Evolutionary conservation across 2,113 vertebrate species (phyloP).

Genomic region (pig (Sus scrofa)): T2T-Sscrofa CM000820.6:70557501-70558000

Average conservation of each 20-base stretch:
- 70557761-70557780: not conserved
- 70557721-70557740: slow-evolving; percentile 26
- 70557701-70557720: not conserved
- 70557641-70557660: not conserved
- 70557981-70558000: too few relatives aligned
- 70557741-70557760: slow-evolving; percentile 7
- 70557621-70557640: not conserved
- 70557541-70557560: not conserved
- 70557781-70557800: slow-evolving; percentile 33
- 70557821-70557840: too few relatives aligned
- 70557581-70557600: not conserved
- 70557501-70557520: not conserved
- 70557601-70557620: not conserved
- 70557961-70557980: too few relatives aligned
- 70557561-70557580: slow-evolving; percentile 17
- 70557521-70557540: slow-evolving; percentile 16
- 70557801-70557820: not conserved
- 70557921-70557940: too few relatives aligned
- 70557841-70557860: too few relatives aligned
- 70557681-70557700: not conserved
- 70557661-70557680: not conserved
- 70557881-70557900: too few relatives aligned
- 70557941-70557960: too few relatives aligned
- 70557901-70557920: too few relatives aligned
- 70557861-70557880: too few relatives aligned